Evolutionary conservation across 2,888 invertebrate genomes (phyloP), one percentile per base, ranked within the genome.

Genomic region (Cybosia mesomella): DNA sequence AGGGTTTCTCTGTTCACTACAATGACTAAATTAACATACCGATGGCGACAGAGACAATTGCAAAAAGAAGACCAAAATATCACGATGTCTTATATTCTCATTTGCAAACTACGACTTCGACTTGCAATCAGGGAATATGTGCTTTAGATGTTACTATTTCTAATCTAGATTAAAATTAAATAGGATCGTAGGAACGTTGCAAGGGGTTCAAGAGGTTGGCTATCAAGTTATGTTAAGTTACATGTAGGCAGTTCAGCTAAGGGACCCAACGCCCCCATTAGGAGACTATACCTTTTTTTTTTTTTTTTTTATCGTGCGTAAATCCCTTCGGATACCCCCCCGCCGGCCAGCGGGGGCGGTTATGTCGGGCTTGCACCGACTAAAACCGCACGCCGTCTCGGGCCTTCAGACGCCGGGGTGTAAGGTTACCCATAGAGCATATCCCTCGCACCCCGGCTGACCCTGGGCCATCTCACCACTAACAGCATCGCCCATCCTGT

Each of bases 11-110:
- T n/a, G 34, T 21, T 13, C 21, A 34, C n/a, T 3, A 32, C 18
- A 58, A 18, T 32, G 32, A 32, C 32, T 8, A 58, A 58, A 58
- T 32, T 7, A 7, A 28, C 28, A 28, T 57, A 57, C n/a, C 9
- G n/a, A 58, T 58, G 15, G 58, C 22, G 8, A 21, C 58, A 36
- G 8, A 13, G 36, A 36, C 22, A 36, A 22, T 34, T 1, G n/a
- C 36, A 58, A 58, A 58, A 58, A n/a, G 58, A 58, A 60, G 8
- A 22, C 24, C 21, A 24, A 60, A 43, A 18, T 10, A 24, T 22
- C 4, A 60, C 43, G 43, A 22, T 60, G 11, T 24, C 18, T 60
- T 60, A 43, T 43, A 60, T 24, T 43, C 54, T 22, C 22, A 36
- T 10, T 28, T 13, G 3, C 58, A 7, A 59, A 59, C 15, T 22